Evolutionary conservation across 2,113 vertebrate species (phyloP).

Genomic region (Notechis scutatus): DNA sequence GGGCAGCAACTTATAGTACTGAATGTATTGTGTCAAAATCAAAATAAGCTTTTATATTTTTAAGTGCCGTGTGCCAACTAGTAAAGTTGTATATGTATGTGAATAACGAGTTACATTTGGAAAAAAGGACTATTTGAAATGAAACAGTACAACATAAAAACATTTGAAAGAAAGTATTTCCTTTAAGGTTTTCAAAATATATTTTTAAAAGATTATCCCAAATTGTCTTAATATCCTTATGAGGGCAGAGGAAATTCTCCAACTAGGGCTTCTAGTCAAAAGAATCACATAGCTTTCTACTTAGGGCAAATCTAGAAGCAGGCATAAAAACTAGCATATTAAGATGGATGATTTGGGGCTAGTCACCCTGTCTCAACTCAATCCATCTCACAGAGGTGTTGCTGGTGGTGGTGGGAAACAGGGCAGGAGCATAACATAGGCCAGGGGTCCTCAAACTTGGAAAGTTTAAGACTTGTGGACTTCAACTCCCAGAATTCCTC

Average conservation of each 20-base stretch:
- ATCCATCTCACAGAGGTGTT: neutral
- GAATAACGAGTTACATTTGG: neutral
- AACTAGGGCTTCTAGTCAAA: neutral
- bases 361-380: neutral
- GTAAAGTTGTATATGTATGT: neutral
- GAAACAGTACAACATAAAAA: neutral
- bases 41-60: neutral
- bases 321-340: neutral
- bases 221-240: neutral
- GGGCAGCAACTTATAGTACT: neutral
- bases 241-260: neutral
- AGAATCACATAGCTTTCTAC: neutral
- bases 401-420: neutral
- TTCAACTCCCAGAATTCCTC: no score
- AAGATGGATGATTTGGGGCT: neutral
- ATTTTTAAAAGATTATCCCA: neutral
- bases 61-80: neutral
- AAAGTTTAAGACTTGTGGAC: no score
- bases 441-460: no score
- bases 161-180: neutral
- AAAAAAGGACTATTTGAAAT: neutral
- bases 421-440: neutral
- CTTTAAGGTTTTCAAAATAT: neutral
- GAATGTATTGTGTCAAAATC: neutral
- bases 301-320: neutral